Evolutionary conservation across 2,888 invertebrate species (phyloP).

Genomic region (Leptodirus hochenwartii): DNA sequence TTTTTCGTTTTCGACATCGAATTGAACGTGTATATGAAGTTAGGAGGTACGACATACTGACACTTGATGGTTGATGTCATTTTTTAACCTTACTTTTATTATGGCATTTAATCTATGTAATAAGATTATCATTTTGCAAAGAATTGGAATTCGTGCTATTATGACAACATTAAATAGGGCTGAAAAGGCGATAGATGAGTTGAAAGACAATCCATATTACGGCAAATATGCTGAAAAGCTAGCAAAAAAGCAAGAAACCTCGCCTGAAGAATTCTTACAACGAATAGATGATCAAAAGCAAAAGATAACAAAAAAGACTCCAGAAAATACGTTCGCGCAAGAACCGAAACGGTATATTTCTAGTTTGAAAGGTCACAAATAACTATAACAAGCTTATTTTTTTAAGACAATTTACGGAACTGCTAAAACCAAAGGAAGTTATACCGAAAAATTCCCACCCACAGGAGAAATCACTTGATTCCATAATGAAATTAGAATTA

Average conservation of each 20-base stretch:
- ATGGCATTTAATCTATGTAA: no score
- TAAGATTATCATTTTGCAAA: no score
- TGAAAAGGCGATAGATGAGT: conserved; percentile 34
- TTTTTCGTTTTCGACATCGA: no score
- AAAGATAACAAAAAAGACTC: conserved; percentile 19
- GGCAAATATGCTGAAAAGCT: conserved; percentile 69
- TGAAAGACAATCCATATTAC: conserved; percentile 52
- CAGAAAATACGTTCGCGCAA: conserved; percentile 7
- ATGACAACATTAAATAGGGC: conserved; percentile 26
- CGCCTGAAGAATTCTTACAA: conserved; percentile 54
- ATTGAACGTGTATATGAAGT: no score
- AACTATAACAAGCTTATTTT: conserved; percentile 3
- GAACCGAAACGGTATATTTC: not conserved
- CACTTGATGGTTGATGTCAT: no score
- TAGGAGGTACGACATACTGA: no score
- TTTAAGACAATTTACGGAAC: conserved; percentile 40
- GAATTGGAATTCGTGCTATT: conserved; percentile 19
- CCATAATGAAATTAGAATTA: conserved; percentile 62
- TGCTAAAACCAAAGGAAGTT: conserved; percentile 41
- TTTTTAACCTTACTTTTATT: no score
- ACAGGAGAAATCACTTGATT: conserved; percentile 36
- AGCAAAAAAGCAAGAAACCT: conserved; percentile 49
- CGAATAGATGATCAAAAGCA: conserved; percentile 35
- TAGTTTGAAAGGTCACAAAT: not conserved
- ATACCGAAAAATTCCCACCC: conserved; percentile 21